Percentiles rank a stretch among this genome's conserved stretches.
Evolutionary conservation across 2,113 vertebrate species (phyloP).

Genomic region (Oncorhynchus tshawytscha): DNA sequence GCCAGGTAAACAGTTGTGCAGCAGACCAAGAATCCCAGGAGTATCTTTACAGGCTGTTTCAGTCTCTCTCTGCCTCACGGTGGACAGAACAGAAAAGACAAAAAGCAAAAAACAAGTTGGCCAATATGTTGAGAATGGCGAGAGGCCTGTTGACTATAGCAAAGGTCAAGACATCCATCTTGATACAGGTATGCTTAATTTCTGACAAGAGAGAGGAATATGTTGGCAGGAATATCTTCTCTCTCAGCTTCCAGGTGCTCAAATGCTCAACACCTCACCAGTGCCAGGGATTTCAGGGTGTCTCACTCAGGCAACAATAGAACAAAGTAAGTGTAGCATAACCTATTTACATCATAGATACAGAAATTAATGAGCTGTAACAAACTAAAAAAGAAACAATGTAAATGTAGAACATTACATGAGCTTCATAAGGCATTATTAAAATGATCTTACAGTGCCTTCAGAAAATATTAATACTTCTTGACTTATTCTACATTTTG

Average conservation of each 20-base stretch:
- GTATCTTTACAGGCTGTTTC: constrained; percentile 48
- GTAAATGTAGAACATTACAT: not conserved
- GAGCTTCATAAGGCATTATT: not conserved
- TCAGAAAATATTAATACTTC: no score
- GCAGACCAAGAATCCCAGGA: constrained; percentile 38
- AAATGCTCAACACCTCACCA: not conserved
- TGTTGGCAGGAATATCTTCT: not conserved
- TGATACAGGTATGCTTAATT: not conserved
- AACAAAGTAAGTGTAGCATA: not conserved
- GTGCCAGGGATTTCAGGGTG: not conserved
- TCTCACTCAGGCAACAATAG: no score
- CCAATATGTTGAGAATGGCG: constrained; percentile 3
- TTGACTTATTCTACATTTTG: no score
- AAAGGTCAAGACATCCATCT: not conserved
- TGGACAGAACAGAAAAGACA: constrained; percentile 36
- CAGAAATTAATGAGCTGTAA: not conserved
- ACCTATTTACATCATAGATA: not conserved
- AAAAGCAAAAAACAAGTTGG: constrained; percentile 46
- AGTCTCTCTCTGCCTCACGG: not conserved
- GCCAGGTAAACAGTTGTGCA: constrained; percentile 14
- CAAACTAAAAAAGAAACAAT: not conserved
- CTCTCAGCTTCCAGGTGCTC: not conserved
- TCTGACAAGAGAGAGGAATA: no score
- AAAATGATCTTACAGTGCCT: no score
- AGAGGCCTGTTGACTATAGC: constrained; percentile 23